phyloP scores from a whole-genome alignment of 2,113 vertebrate genomes.

The Nycticorax nycticorax region DNA sequence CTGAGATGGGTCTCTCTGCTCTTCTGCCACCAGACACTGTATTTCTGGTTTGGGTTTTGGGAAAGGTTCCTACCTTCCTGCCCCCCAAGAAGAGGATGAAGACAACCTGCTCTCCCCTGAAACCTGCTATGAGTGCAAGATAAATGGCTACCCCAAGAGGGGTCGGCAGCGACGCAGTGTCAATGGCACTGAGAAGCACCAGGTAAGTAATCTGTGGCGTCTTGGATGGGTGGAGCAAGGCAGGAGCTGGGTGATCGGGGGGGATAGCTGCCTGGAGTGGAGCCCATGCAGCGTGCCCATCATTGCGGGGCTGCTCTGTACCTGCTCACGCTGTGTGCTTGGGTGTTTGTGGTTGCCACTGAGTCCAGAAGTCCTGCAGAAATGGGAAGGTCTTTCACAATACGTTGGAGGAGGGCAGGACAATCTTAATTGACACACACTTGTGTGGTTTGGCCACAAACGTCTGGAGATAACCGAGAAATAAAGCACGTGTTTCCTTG shows the following conservation, averaged over 20 bases:
- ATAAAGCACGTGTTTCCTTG: fast-evolving
- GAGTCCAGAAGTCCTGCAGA: background rate
- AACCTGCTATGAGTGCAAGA: slow-evolving; percentile 94
- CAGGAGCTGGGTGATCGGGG: background rate
- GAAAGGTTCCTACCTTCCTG: slow-evolving; percentile 74
- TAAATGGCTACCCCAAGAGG: slow-evolving; percentile 82
- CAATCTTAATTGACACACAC: background rate
- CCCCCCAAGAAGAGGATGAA: slow-evolving; percentile 74
- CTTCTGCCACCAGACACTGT: slow-evolving; percentile 81
- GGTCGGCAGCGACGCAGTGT: slow-evolving; percentile 69
- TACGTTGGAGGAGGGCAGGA: background rate
- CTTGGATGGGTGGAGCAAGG: background rate
- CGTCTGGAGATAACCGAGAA: background rate
- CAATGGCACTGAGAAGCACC: slow-evolving; percentile 7
- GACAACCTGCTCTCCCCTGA: slow-evolving; percentile 85
- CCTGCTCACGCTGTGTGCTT: background rate
- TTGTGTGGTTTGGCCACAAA: background rate
- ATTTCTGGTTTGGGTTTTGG: slow-evolving; percentile 78
- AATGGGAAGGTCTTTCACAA: background rate
- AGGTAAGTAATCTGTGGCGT: slow-evolving; percentile 14
- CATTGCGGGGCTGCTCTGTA: background rate
- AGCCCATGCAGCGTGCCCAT: fast-evolving
- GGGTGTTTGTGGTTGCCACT: background rate
- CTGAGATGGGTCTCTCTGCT: background rate
- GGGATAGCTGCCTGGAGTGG: background rate